phyloP scores from a whole-genome alignment of 2,888 invertebrate genomes.

The Aphodius granarius region DNA sequence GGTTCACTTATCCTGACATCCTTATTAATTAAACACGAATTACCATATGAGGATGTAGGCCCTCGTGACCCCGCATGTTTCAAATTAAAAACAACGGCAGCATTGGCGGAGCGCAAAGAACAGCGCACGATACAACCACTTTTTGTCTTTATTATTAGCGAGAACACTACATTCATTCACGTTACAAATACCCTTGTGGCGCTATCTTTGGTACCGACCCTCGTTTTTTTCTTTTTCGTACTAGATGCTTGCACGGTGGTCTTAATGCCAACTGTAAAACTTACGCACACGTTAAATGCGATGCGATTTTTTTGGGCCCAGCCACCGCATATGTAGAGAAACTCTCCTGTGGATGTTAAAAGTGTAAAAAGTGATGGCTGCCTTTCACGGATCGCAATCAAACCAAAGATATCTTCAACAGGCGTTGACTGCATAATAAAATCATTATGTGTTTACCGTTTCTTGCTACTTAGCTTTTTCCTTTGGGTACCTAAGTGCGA shows the following conservation, averaged over 20 bases:
- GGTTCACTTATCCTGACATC: slow-evolving; percentile 29
- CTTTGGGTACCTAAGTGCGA: too few species aligned
- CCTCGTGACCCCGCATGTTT: slow-evolving; percentile 37
- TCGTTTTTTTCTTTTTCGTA: background rate
- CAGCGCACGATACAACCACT: slow-evolving; percentile 7
- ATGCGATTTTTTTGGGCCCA: background rate
- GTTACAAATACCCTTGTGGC: slow-evolving; percentile 28
- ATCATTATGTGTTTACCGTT: background rate
- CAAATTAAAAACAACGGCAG: slow-evolving; percentile 32
- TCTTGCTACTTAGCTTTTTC: background rate
- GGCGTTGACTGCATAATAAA: background rate
- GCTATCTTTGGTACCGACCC: slow-evolving; percentile 30
- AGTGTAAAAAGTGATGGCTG: background rate
- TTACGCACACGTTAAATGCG: background rate
- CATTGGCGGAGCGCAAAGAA: slow-evolving; percentile 17
- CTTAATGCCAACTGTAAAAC: slow-evolving; percentile 5
- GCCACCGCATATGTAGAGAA: background rate
- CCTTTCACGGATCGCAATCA: background rate
- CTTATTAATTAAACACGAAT: slow-evolving; percentile 36
- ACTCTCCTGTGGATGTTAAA: background rate
- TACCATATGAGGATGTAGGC: slow-evolving; percentile 38
- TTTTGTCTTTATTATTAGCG: slow-evolving; percentile 28
- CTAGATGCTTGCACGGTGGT: background rate
- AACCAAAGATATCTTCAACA: background rate
- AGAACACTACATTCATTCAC: slow-evolving; percentile 35